phyloP scores from a whole-genome alignment of 2,888 invertebrate genomes.

The Nebria salina region DNA sequence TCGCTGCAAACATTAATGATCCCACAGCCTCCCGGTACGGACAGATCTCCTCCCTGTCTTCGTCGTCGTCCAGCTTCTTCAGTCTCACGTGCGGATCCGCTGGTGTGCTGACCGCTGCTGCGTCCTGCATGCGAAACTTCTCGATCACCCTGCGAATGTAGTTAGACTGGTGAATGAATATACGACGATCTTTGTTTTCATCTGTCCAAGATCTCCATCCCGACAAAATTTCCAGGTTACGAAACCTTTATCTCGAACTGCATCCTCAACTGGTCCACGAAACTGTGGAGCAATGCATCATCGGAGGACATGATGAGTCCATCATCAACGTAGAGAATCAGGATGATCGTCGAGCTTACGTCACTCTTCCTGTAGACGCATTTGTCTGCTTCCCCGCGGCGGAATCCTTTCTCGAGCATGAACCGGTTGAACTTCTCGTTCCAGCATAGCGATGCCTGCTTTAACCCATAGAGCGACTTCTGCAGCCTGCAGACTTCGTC shows the following conservation, averaged over 20 bases:
- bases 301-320: conserved; percentile 17
- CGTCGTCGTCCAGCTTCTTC: too few relatives aligned
- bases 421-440: conserved; percentile 46
- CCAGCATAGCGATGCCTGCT: conserved; percentile 49
- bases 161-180: conserved; percentile 15
- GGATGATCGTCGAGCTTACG: conserved; percentile 14
- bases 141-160: conserved; percentile 17
- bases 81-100: conserved; percentile 14
- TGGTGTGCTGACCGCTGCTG: conserved; percentile 13
- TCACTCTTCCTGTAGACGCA: conserved; percentile 19
- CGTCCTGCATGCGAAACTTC: not conserved
- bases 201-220: not conserved
- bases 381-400: not conserved
- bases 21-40: conserved; percentile 16
- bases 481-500: too few relatives aligned
- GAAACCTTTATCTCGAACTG: conserved; percentile 15
- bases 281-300: conserved; percentile 6
- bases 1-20: conserved; percentile 16
- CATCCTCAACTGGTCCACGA: not conserved
- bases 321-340: conserved; percentile 17
- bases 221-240: conserved; percentile 9
- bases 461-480: conserved; percentile 13
- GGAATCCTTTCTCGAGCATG: not conserved
- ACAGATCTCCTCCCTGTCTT: not conserved
- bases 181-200: not conserved